Evolutionary conservation across 2,888 invertebrate species (phyloP), one percentile per base, ranked within the genome.

Genomic region (Neoitamus cyanurus): DNA sequence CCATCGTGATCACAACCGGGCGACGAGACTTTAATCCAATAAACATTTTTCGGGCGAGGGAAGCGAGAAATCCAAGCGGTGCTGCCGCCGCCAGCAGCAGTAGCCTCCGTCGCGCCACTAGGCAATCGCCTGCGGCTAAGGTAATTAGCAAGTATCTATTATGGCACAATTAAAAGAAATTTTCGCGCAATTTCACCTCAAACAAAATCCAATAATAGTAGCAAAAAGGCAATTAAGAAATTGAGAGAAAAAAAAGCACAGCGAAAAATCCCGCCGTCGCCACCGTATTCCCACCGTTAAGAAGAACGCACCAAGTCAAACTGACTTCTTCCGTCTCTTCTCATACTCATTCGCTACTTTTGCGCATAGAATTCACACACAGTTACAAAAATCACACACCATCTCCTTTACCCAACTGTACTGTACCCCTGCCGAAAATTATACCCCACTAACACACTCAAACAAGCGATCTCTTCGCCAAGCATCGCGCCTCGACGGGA

Each of bases 301-400:
- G 84, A 86, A 85, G 84, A 86, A 85, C 86, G 86, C 85, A 86
- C 86, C 73, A 85, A 86, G 70, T 86, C 82, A 84, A 85, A 86
- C 86, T 86, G 86, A 86, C 68, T 82, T 68, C 69, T 82, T 42
- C 37, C 69, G 82, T 82, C 37, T 69, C 78, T 58, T 48, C 83
- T 85, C 78, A 20, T 58, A 78, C 73, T 75, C 77, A 82, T 84
- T 83, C 83, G 42, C 77, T 83, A 68, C 75, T 83, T 73, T 48
- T 82, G 80, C 82, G 83, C 86, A 86, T 25, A 58, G 25, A 58
- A 58, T 20, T 0, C 84, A 84, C 80, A 86, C 75, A 73, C 80
- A 34, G 42, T 15, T 46, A 80, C 11, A 25, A 20, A 28, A 28
- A 15, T 20, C 34, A 68, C 58, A n/a, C 31, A 28, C 31, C 73